Evolutionary conservation across 2,113 vertebrate genomes (phyloP).

Genomic region (Heteronetta atricapilla): DNA sequence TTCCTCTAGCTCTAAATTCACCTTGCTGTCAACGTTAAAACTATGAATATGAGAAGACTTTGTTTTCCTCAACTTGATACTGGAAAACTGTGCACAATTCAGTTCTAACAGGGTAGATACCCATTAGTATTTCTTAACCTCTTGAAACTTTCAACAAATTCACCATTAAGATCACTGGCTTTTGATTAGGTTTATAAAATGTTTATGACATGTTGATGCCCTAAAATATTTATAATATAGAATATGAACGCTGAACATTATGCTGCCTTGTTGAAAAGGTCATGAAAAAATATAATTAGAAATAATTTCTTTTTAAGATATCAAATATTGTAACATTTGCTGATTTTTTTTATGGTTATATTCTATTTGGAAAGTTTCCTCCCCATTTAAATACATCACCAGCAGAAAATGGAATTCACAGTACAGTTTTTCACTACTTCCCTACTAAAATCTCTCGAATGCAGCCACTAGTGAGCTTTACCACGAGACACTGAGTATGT

Average conservation of each 20-base stretch:
- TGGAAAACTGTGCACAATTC: background rate
- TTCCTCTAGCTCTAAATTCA: background rate
- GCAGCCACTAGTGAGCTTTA: background rate
- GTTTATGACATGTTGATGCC: background rate
- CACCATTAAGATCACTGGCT: background rate
- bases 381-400: background rate
- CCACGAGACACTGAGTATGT: rapidly evolving
- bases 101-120: background rate
- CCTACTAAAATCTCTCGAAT: background rate
- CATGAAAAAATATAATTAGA: background rate
- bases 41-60: background rate
- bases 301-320: background rate
- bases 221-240: background rate
- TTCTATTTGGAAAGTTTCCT: background rate
- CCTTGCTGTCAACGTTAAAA: background rate
- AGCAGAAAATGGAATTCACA: background rate
- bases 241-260: background rate
- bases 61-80: background rate
- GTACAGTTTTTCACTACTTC: background rate
- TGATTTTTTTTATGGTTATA: background rate
- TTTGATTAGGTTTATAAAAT: background rate
- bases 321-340: background rate
- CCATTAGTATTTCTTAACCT: background rate
- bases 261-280: background rate
- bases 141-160: background rate